These are phyloP conservation scores for Crocuta crocuta DNA, from an alignment of 2,113 vertebrate species.

Conservation along the genomic window DNA sequence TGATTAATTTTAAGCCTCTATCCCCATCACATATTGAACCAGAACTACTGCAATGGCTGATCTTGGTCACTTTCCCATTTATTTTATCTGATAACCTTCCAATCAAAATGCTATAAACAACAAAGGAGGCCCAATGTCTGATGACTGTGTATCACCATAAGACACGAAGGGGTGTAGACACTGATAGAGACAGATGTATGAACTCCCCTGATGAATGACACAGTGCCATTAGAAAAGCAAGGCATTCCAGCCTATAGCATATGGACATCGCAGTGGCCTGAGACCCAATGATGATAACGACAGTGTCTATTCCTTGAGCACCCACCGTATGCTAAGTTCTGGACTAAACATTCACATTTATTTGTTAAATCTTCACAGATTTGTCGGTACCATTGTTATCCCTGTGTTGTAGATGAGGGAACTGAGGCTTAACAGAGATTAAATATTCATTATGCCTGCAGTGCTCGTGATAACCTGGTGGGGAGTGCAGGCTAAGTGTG, in stretches of 20 bases:
- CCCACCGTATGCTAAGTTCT: background rate
- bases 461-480: background rate
- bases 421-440: background rate
- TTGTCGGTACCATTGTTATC: background rate
- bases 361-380: slow-evolving; percentile 40
- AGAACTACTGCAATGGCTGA: background rate
- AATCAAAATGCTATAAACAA: background rate
- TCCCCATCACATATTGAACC: slow-evolving; percentile 28
- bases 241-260: background rate
- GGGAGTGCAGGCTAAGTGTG: background rate
- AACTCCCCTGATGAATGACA: background rate
- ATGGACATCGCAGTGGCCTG: background rate
- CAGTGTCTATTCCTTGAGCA: background rate
- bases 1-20: slow-evolving; percentile 45
- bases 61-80: slow-evolving; percentile 41
- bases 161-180: background rate
- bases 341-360: background rate
- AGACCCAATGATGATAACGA: background rate
- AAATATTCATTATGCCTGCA: background rate
- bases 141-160: background rate
- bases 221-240: background rate
- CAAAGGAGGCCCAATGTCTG: background rate
- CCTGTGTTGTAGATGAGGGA: background rate
- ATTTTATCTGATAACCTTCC: background rate
- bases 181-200: background rate